phyloP scores from a whole-genome alignment of 2,797 vertebrate genomes.

The Danio choprae region DNA sequence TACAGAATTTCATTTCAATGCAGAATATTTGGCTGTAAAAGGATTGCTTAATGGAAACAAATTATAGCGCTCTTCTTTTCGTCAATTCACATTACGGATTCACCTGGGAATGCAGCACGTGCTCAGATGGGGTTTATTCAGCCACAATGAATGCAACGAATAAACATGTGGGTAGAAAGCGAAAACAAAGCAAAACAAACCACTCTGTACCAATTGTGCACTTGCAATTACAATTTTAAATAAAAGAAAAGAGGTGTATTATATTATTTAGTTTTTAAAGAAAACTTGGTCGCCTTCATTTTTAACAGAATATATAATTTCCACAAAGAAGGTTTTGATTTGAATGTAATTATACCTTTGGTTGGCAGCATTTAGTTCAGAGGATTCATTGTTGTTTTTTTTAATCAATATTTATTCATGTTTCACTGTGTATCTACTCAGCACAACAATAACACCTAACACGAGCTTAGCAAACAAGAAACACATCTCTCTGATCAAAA shows the following conservation, averaged over 20 bases:
- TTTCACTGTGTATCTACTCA: slow-evolving; percentile 4
- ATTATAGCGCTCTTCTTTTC: slow-evolving; percentile 13
- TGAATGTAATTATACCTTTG: slow-evolving; percentile 12
- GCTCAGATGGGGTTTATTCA: slow-evolving; percentile 16
- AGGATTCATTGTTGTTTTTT: not conserved
- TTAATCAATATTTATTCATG: not conserved
- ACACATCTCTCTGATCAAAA: slow-evolving; percentile 2
- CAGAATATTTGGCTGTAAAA: slow-evolving; percentile 22
- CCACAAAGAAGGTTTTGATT: not conserved
- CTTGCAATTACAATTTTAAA: not conserved
- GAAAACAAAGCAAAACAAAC: slow-evolving; percentile 3
- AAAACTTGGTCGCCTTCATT: not conserved
- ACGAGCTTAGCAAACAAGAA: slow-evolving; percentile 18
- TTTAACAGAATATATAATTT: slow-evolving; percentile 3
- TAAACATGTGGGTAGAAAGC: slow-evolving; percentile 4
- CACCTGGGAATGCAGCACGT: slow-evolving; percentile 14
- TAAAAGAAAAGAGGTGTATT: not conserved
- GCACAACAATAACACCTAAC: not conserved
- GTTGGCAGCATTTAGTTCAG: not conserved
- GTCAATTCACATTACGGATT: slow-evolving; percentile 18
- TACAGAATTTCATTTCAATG: slow-evolving; percentile 41
- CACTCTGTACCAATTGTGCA: slow-evolving; percentile 1
- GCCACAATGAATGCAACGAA: slow-evolving; percentile 2
- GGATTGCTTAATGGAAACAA: slow-evolving; percentile 45
- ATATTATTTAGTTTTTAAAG: not conserved